phyloP scores from a whole-genome alignment of 2,797 vertebrate species.

The Melopsittacus undulatus region DNA sequence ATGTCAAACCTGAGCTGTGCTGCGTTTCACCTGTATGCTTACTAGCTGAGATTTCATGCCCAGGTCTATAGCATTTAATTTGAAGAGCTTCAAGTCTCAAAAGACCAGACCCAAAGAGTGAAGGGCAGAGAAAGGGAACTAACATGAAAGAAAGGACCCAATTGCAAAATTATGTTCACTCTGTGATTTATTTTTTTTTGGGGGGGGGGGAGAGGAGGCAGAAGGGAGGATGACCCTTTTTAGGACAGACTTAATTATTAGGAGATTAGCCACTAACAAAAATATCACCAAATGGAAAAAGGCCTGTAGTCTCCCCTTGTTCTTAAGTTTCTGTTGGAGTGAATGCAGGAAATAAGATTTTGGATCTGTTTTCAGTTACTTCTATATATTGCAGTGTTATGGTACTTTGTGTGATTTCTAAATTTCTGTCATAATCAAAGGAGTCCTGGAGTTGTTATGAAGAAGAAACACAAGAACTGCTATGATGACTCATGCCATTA shows the following conservation, averaged over 20 bases:
- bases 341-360: background rate
- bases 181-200: background rate
- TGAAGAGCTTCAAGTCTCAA: background rate
- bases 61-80: background rate
- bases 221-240: background rate
- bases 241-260: background rate
- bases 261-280: background rate
- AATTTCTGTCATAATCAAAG: conserved; percentile 8
- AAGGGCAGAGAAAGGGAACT: background rate
- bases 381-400: background rate
- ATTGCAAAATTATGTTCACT: background rate
- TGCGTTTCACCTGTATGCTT: background rate
- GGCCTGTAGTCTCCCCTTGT: background rate
- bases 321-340: background rate
- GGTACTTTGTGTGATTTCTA: background rate
- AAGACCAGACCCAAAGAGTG: background rate
- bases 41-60: background rate
- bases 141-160: background rate
- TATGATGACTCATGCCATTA: conserved; percentile 27
- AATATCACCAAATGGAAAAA: background rate
- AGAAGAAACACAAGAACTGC: background rate
- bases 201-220: no score
- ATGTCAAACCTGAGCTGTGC: background rate
- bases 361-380: background rate
- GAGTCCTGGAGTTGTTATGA: background rate